Base-by-base conservation (phyloP, 1,140 invertebrate genomes). In the Ectropis grisescens region DNA sequence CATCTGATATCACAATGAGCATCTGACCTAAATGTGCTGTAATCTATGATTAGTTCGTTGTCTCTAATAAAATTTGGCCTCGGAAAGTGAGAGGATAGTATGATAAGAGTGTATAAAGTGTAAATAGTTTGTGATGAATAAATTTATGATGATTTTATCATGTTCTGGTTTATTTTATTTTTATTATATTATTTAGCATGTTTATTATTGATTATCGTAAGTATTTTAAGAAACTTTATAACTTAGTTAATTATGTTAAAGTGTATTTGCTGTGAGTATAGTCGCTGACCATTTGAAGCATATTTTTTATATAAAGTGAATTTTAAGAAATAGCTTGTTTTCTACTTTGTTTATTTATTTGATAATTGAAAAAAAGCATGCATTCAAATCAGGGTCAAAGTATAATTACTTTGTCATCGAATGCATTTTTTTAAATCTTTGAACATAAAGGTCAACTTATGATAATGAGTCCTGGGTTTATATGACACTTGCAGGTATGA, bases 1-100 rank as follows among this genome's bases (percentile, higher is more conserved):
- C 50, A 84, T 84, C 54, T 83, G 50, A 81, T n/a, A n/a, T n/a
- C 15, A 13, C 6, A 10, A 2, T 26, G 24, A 22, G 4, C 4
- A 5, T 5, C 9, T 4, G 19, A 4, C 19, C 4, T 9, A 22
- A 5, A 22, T 22, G 9, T 22, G 4, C 4, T 22, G 19, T 22
- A 4, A 9, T 5, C 9, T 22, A 22, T 5, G 9, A 22, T 22
- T 22, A 22, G 4, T 9, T 22, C 4, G 9, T 5, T 9, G 19
- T 22, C 4, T 22, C 9, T 22, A 22, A 22, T 22, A 22, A 4
- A 5, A 22, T 22, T 5, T 9, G 9, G 4, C 4, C 9, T 5
- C 19, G 19, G n/a, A 12, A 14, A 23, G n/a, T 27, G 13, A 8
- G 13, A 41, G 26, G 14, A 11, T 36, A 27, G 27, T 26, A 38